phyloP scores from a whole-genome alignment of 2,888 invertebrate species.

The Pecten maximus region DNA sequence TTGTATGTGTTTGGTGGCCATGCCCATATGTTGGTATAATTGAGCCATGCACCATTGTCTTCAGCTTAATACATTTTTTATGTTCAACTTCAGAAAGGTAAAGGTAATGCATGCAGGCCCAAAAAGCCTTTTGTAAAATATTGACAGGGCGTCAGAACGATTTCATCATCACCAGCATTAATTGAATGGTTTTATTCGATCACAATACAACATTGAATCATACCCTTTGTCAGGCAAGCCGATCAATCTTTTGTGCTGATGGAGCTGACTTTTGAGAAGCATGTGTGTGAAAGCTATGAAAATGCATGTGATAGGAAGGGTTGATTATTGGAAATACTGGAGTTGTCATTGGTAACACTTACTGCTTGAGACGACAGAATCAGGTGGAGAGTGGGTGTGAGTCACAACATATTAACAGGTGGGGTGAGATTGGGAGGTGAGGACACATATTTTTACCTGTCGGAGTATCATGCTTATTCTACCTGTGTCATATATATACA shows the following conservation, averaged over 20 bases:
- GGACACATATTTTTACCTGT: neutral
- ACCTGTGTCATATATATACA: neutral
- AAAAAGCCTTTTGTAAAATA: neutral
- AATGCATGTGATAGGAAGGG: neutral
- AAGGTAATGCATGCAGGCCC: neutral
- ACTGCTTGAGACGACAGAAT: neutral
- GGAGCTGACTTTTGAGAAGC: neutral
- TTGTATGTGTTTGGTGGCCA: too few relatives aligned
- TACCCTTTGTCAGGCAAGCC: neutral
- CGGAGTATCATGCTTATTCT: neutral
- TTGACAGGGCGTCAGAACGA: neutral
- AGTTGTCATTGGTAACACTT: neutral
- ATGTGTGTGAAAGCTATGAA: neutral
- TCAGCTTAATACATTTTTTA: too few relatives aligned
- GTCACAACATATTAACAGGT: neutral
- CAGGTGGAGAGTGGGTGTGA: slow-evolving; percentile 10
- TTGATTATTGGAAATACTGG: slow-evolving; percentile 1
- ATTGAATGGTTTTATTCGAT: neutral
- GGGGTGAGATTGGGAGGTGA: neutral
- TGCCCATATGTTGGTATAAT: too few relatives aligned
- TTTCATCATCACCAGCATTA: neutral
- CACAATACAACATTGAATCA: neutral
- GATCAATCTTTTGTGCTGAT: neutral
- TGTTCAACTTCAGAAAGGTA: too few relatives aligned
- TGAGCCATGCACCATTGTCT: too few relatives aligned